These are phyloP conservation scores for Bovichtus variegatus DNA, from an alignment of 2,797 vertebrate species.

Conservation along the genomic window DNA sequence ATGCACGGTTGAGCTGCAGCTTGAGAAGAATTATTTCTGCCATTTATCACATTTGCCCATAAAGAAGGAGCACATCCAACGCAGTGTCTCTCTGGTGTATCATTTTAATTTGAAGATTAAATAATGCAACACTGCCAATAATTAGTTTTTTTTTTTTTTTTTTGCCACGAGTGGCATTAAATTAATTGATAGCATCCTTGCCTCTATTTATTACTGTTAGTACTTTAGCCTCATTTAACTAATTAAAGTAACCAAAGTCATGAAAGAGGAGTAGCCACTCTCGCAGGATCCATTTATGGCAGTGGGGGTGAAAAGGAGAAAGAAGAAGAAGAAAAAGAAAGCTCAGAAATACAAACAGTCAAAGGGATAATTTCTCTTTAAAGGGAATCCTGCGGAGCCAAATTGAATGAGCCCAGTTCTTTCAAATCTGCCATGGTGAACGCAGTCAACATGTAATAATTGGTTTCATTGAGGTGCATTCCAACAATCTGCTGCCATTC, in stretches of 20 bases:
- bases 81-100: background rate
- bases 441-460: conserved; percentile 99
- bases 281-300: conserved; percentile 97
- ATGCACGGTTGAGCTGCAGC: background rate
- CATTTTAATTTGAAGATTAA: conserved; percentile 13
- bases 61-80: background rate
- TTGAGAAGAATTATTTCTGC: background rate
- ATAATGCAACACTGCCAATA: background rate
- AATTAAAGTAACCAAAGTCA: conserved; percentile 99
- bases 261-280: conserved; percentile 92
- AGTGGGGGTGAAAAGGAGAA: conserved; percentile 71
- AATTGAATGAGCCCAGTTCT: conserved; percentile 99
- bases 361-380: conserved; percentile 99
- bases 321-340: conserved; percentile 84
- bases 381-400: conserved; percentile 98
- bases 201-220: conserved; percentile 77
- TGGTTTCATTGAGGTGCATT: conserved; percentile 99
- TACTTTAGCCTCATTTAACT: conserved; percentile 92
- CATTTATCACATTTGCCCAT: conserved; percentile 6
- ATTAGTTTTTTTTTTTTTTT: background rate
- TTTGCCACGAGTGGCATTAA: conserved; percentile 21
- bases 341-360: conserved; percentile 99
- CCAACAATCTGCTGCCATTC: conserved; percentile 99
- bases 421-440: conserved; percentile 99
- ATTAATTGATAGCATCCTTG: conserved; percentile 67